Base-by-base conservation (phyloP, 2,888 invertebrate species). In the Entomobrya proxima region DNA sequence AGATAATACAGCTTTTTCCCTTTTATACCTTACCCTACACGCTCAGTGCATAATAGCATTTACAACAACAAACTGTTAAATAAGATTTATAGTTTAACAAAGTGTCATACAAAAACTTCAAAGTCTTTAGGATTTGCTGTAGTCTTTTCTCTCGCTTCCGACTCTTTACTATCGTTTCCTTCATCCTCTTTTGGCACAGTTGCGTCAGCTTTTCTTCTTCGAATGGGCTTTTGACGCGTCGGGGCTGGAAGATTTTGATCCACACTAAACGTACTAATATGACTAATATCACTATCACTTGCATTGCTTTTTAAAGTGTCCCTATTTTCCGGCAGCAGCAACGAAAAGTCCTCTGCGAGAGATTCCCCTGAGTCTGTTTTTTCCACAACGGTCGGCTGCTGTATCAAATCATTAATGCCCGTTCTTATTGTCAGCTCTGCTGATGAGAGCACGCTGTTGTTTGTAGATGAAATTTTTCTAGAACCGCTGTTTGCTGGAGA, bases 21-120 rank as follows among this genome's bases (percentile, higher is more conserved):
- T 18, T 18, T 7, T n/a, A 5, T 50, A 2, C 2, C 50, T 50
- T 55, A 24, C 55, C 11, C n/a, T n/a, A n/a, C 2, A 24, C 55
- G 5, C 11, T 27, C 21, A 50, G 24, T 13, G n/a, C n/a, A n/a
- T n/a, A n/a, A n/a, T n/a, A n/a, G n/a, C n/a, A n/a, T 24, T 4
- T 52, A 3, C 24, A 24, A 27, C 13, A 24, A 24, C 55, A 55
- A 9, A 24, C 11, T 1, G 15, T 55, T 55, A 55, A 55, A 55
- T 55, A 55, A 55, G 55, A 11, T 24, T 24, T 27, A 27, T 11
- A 55, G 24, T 55, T 47, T 15, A 47, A 21, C 18, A 52, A 52
- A 4, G 6, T 27, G 27, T 86, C 92, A 89, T 77, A 89, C 89
- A 86, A 91, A 90, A 75, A 89, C 89, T 87, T 89, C 89, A 82